Percentiles rank a stretch among this genome's conserved stretches.
These are phyloP conservation scores for Cheiracanthium punctorium DNA, from an alignment of 2,888 invertebrate species.

Conservation along the genomic window DNA sequence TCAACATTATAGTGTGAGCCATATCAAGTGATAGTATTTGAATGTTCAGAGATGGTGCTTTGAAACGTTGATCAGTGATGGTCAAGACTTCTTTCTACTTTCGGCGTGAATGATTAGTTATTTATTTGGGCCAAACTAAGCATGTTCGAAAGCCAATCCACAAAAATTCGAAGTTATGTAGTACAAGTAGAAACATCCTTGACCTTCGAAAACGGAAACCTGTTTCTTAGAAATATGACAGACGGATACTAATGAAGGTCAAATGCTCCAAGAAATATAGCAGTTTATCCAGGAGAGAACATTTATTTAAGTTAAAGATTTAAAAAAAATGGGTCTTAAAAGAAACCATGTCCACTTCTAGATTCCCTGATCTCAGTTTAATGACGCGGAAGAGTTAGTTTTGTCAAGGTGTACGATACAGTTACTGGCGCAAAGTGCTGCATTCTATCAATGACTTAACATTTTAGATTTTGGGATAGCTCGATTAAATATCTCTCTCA, in stretches of 20 bases:
- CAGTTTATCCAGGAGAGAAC: background rate
- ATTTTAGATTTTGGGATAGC: background rate
- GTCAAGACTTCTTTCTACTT: background rate
- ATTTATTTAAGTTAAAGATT: background rate
- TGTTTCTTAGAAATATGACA: slow-evolving; percentile 32
- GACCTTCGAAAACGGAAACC: slow-evolving; percentile 53
- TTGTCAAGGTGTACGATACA: background rate
- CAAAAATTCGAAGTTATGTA: slow-evolving; percentile 8
- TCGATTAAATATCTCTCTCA: too few relatives aligned
- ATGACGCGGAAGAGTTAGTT: background rate
- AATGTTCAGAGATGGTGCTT: background rate
- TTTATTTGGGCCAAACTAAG: background rate
- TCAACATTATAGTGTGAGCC: too few relatives aligned
- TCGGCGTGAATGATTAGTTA: background rate
- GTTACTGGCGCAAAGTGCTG: background rate
- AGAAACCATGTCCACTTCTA: background rate
- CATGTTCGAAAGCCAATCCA: background rate
- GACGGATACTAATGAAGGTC: slow-evolving; percentile 58
- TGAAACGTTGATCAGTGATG: background rate
- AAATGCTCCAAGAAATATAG: slow-evolving; percentile 45
- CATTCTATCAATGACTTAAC: background rate
- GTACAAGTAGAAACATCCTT: slow-evolving; percentile 20
- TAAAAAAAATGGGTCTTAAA: background rate
- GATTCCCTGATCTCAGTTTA: background rate
- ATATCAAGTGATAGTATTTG: too few relatives aligned